These are phyloP conservation scores for Ailurus styani DNA, from an alignment of 2,113 vertebrate genomes.

Conservation along the genomic window DNA sequence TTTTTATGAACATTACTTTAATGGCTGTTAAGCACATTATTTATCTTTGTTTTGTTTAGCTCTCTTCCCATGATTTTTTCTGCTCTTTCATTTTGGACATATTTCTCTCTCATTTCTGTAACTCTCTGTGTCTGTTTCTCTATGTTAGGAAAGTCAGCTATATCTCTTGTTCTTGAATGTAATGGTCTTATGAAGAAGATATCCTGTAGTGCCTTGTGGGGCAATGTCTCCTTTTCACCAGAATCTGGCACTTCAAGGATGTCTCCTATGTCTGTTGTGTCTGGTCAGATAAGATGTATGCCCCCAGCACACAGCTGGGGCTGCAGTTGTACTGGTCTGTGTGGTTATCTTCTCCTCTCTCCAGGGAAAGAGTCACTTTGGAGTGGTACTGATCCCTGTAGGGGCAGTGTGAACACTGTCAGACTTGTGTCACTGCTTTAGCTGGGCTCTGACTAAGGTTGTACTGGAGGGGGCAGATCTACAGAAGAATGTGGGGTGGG, in stretches of 20 bases:
- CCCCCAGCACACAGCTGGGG: neutral
- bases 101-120: neutral
- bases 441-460: neutral
- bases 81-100: neutral
- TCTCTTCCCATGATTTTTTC: neutral
- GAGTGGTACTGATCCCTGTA: neutral
- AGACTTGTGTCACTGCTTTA: neutral
- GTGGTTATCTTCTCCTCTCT: neutral
- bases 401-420: neutral
- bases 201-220: neutral
- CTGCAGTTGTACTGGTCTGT: neutral
- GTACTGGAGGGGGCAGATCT: neutral
- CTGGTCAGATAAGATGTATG: neutral
- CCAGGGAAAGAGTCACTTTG: neutral
- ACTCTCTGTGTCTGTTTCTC: neutral
- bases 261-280: neutral
- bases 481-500: neutral
- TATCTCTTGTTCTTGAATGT: neutral
- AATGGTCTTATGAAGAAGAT: neutral
- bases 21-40: neutral
- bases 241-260: neutral
- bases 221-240: neutral
- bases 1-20: neutral
- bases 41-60: neutral
- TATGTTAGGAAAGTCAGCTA: neutral